These are phyloP conservation scores for Fragum sueziense DNA, from an alignment of 2,888 invertebrate species.

Conservation along the genomic window DNA sequence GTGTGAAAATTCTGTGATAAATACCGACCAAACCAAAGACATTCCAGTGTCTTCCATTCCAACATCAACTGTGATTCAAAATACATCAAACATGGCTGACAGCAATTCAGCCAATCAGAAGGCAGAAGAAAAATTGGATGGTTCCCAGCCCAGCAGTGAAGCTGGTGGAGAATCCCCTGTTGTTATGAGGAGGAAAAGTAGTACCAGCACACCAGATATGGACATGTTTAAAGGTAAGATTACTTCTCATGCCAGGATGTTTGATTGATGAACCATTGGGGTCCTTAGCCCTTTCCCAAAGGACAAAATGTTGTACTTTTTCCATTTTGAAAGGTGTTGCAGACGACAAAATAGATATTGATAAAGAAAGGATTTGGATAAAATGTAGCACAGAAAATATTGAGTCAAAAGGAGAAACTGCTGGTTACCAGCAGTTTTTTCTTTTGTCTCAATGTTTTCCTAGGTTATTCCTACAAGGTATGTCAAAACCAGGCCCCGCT, in stretches of 20 bases:
- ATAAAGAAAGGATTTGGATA: too few relatives aligned
- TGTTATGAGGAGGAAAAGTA: conserved; percentile 56
- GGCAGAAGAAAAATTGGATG: not conserved
- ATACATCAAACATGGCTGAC: conserved; percentile 4
- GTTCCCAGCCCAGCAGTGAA: conserved; percentile 10
- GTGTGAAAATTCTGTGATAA: conserved; percentile 43
- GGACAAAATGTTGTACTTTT: too few relatives aligned
- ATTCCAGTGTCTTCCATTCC: conserved; percentile 56
- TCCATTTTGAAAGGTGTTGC: too few relatives aligned
- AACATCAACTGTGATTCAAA: conserved; percentile 35
- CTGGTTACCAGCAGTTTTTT: too few relatives aligned
- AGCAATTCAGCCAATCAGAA: conserved; percentile 1
- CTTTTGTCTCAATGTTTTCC: too few relatives aligned
- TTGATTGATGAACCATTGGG: too few relatives aligned
- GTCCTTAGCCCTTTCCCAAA: too few relatives aligned
- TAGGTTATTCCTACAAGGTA: too few relatives aligned
- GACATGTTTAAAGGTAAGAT: conserved; percentile 56
- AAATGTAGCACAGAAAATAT: too few relatives aligned
- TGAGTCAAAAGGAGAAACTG: too few relatives aligned
- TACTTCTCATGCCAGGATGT: not conserved
- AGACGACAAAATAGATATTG: too few relatives aligned
- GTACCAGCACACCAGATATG: conserved; percentile 37
- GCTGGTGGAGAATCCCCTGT: conserved; percentile 46
- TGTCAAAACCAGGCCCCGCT: too few relatives aligned
- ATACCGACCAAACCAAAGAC: conserved; percentile 37